A percentile compares a stretch with the other conserved stretches of the same genome.
phyloP scores from a whole-genome alignment of 1,140 invertebrate species.

The Diploscapter pachys region DNA sequence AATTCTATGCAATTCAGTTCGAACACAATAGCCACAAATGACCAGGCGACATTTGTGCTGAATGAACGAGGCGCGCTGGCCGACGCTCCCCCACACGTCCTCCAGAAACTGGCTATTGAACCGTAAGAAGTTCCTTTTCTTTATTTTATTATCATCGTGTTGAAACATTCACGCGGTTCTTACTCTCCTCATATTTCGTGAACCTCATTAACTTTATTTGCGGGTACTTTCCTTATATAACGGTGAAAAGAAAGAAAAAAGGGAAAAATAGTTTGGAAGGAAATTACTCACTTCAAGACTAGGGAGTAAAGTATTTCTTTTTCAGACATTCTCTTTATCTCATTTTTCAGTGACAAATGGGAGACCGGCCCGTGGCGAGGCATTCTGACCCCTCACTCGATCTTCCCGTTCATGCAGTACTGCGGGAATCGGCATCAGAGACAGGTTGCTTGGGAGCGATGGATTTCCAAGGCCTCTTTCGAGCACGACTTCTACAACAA shows the following conservation, averaged over 20 bases:
- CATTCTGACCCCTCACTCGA: constrained; percentile 41
- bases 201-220: no score
- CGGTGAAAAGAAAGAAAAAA: no score
- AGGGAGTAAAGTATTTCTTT: no score
- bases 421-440: constrained; percentile 49
- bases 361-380: constrained; percentile 50
- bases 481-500: constrained; percentile 55
- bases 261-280: no score
- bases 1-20: constrained; percentile 31
- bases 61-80: constrained; percentile 31
- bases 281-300: no score
- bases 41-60: constrained; percentile 44
- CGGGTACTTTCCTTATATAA: no score
- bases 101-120: constrained; percentile 43
- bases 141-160: neutral
- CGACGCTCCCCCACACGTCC: constrained; percentile 52
- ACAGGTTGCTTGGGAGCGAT: constrained; percentile 45
- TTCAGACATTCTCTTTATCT: no score
- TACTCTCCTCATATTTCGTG: no score
- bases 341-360: constrained; percentile 43
- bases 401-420: constrained; percentile 52
- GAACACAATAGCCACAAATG: constrained; percentile 52
- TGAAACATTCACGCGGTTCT: no score
- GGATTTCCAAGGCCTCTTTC: constrained; percentile 46
- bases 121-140: constrained; percentile 26